phyloP scores from a whole-genome alignment of 2,797 vertebrate genomes.

The Silurus lanzhouensis region DNA sequence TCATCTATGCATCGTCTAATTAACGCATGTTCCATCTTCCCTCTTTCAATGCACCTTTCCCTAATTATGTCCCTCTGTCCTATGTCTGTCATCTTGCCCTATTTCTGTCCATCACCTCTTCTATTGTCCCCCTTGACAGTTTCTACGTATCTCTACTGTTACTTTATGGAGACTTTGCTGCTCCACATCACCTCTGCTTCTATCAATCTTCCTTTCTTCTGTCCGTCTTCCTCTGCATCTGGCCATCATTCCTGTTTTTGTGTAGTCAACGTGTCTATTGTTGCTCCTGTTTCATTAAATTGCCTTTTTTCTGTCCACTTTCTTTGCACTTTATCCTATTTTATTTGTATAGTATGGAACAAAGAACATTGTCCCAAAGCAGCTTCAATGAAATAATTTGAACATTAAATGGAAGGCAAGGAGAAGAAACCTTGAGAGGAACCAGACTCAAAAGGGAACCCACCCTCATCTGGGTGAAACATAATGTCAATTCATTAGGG shows the following conservation, averaged over 20 bases:
- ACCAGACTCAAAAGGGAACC: too few species aligned
- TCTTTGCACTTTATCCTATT: not conserved
- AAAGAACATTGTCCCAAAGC: too few species aligned
- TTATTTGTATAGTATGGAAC: too few species aligned
- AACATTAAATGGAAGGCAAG: too few species aligned
- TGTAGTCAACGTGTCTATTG: not conserved
- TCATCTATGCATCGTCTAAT: not conserved
- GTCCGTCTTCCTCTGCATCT: not conserved
- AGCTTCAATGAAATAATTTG: too few species aligned
- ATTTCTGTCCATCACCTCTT: constrained; percentile 25
- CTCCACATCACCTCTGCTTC: constrained; percentile 16
- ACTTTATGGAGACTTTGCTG: not conserved
- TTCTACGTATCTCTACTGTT: not conserved
- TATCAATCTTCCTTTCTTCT: not conserved
- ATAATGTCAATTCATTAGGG: too few species aligned
- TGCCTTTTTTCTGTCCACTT: not conserved
- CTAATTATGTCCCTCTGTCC: constrained; percentile 5
- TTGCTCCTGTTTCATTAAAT: not conserved
- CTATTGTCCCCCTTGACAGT: not conserved
- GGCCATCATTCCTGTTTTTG: not conserved
- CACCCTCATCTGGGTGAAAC: too few species aligned
- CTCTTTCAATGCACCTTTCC: not conserved
- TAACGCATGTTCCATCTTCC: not conserved
- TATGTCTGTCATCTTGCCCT: not conserved
- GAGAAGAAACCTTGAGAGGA: too few species aligned